Conservation (phyloP, 2,113 vertebrate genomes). For the Physeter macrocephalus region DNA sequence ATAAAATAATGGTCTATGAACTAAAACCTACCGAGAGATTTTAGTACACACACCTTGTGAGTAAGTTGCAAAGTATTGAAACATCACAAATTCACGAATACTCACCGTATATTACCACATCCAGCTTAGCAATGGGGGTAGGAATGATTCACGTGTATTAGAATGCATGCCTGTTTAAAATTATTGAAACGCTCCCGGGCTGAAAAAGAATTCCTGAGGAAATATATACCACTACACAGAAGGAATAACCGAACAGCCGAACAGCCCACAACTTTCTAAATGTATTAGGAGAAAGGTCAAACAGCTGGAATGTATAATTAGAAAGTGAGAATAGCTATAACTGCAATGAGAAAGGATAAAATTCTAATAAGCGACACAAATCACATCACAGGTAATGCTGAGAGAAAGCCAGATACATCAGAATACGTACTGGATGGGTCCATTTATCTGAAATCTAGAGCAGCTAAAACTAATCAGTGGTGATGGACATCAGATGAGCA, state of each 20-base stretch:
- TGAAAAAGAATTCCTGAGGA: neutral
- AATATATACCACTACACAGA: neutral
- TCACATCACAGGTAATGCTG: rapidly evolving
- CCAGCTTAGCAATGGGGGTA: neutral
- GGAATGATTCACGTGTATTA: neutral
- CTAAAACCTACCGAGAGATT: neutral
- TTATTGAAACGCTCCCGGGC: neutral
- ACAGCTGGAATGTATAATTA: neutral
- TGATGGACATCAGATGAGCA: neutral
- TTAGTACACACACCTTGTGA: rapidly evolving
- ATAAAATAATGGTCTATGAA: neutral
- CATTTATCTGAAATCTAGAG: neutral
- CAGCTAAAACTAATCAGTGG: neutral
- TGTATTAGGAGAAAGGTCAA: neutral
- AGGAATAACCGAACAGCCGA: neutral
- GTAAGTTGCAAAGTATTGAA: neutral
- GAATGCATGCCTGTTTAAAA: neutral
- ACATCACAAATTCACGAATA: no score
- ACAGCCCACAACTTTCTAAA: neutral
- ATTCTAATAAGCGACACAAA: no score
- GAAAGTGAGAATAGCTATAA: neutral
- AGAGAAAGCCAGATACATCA: neutral
- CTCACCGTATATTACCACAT: neutral
- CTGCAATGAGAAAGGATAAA: neutral
- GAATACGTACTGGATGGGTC: rapidly evolving